Evolutionary conservation across 2,888 invertebrate species (phyloP).

Genomic region (Acrobasis repandana): DNA sequence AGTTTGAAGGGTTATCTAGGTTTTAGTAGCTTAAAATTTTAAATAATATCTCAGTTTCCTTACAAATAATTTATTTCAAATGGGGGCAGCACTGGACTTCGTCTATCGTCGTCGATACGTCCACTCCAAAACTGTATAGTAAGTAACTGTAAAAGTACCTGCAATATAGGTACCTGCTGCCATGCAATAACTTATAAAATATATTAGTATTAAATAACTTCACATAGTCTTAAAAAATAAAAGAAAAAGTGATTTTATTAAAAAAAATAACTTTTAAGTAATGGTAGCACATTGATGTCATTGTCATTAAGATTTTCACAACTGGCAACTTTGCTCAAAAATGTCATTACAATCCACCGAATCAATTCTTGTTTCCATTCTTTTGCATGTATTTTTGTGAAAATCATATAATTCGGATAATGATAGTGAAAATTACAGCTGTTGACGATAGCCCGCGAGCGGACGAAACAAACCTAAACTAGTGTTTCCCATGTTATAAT

Average conservation of each 20-base stretch:
- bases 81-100: too few species aligned
- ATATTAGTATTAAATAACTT: background rate
- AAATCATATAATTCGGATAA: conserved; percentile 65
- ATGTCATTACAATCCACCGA: conserved; percentile 27
- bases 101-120: too few species aligned
- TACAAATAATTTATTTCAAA: too few species aligned
- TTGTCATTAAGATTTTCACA: background rate
- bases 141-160: too few species aligned
- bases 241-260: background rate
- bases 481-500: conserved; percentile 53
- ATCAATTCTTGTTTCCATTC: conserved; percentile 45
- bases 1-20: too few species aligned
- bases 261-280: background rate
- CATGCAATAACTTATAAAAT: too few species aligned
- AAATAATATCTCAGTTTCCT: too few species aligned
- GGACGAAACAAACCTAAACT: conserved; percentile 53
- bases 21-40: too few species aligned
- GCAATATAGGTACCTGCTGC: too few species aligned
- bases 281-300: background rate
- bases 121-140: too few species aligned
- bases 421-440: conserved; percentile 71
- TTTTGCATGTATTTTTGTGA: conserved; percentile 56
- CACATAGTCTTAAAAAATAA: too few species aligned
- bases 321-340: conserved; percentile 2
- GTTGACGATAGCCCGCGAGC: conserved; percentile 58